Base-by-base conservation (phyloP, 2,888 invertebrate genomes). In the Diaprepes abbreviatus region DNA sequence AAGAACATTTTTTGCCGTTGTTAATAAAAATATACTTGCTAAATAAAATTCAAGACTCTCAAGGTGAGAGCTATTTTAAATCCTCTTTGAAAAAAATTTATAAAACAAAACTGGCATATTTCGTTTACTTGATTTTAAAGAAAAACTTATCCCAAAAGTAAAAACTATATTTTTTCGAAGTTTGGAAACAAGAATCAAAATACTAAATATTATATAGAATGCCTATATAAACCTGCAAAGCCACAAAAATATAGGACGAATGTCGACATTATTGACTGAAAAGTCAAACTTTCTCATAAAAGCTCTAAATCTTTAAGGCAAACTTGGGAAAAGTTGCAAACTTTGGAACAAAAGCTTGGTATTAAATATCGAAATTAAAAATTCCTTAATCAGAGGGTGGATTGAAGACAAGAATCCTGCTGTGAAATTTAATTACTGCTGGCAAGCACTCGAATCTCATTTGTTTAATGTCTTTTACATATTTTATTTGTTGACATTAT, bases 281-380 rank as follows among this genome's bases (percentile, higher is more conserved):
- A 40, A 43, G 19, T 43, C 43, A 17, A 58, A 58, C 43, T 40
- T 43, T 17, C 40, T 58, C 14, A 21, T 28, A 16, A 58, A 58
- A 43, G 16, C 17, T 10, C 17, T 14, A 38, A 58, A 58, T 58
- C 58, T 43, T 58, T 31, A 17, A 38, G 58, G 43, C 28, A 43
- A 58, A 58, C 43, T 58, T 43, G 12, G 21, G 43, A 16, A 5
- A 43, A 43, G 31, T 58, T 58, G 24, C 12, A 43, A 58, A 58
- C 58, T 58, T 31, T 24, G 9, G 43, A 58, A 43, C 28, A 58
- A 58, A 40, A 31, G 58, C 40, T 7, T 2, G 17, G 31, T 43
- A 24, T 58, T 58, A 28, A 58, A 58, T 58, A 58, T 58, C 38
- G 58, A 58, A 43, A 58, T 43, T 58, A 16, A 43, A 58, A 58